phyloP scores from a whole-genome alignment of 1,140 invertebrate species.

The Melipona quadrifasciata region DNA sequence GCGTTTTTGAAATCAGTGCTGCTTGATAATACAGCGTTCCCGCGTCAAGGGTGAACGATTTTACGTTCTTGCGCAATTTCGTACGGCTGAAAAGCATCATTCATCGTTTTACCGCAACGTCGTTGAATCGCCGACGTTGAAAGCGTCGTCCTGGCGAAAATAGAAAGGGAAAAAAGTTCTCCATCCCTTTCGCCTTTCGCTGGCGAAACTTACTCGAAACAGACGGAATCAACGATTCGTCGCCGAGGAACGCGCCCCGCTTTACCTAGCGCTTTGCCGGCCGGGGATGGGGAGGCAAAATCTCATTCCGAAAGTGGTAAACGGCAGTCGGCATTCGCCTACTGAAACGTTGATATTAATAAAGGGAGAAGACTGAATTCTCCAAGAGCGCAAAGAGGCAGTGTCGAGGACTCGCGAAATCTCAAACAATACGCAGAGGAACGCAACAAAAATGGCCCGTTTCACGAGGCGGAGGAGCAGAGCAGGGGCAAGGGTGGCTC shows the following conservation, averaged over 20 bases:
- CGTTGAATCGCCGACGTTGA: neutral
- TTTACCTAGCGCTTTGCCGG: neutral
- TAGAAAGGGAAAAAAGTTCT: neutral
- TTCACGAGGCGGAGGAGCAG: neutral
- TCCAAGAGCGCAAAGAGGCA: neutral
- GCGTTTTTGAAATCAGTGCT: neutral
- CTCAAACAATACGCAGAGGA: neutral
- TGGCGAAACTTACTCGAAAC: neutral
- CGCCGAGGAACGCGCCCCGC: neutral
- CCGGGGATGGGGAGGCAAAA: neutral
- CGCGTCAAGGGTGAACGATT: neutral
- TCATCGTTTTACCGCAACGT: neutral
- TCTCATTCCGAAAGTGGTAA: neutral
- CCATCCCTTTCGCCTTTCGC: neutral
- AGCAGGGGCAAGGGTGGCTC: no score
- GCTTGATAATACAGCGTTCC: neutral
- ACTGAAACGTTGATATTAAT: slow-evolving; percentile 8
- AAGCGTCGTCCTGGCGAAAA: neutral
- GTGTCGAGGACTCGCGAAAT: neutral
- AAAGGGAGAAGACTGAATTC: neutral
- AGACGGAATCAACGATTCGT: slow-evolving; percentile 11
- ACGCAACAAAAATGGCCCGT: neutral
- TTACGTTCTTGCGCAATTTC: neutral
- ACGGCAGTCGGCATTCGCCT: neutral
- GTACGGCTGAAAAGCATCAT: neutral